These are phyloP conservation scores for Polyergus mexicanus DNA, from an alignment of 1,140 invertebrate species.

Conservation along the genomic window DNA sequence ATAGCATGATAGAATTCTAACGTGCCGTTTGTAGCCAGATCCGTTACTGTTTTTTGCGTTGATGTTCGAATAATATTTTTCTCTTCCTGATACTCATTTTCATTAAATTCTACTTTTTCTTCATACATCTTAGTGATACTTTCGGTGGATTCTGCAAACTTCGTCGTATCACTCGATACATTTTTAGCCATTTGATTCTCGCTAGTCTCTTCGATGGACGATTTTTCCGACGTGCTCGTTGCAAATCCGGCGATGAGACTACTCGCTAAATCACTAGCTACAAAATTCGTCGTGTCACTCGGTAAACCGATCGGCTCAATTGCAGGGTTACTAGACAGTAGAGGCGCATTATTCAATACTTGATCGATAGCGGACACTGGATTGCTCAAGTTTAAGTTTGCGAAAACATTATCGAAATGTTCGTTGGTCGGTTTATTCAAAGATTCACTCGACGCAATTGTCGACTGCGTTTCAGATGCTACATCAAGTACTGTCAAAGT, in stretches of 20 bases:
- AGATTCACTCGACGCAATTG: not conserved
- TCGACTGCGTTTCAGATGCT: not conserved
- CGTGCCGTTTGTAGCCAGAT: not conserved
- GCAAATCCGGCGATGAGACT: slow-evolving; percentile 81
- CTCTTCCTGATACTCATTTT: not conserved
- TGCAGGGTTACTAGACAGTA: slow-evolving; percentile 53
- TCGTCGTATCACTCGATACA: slow-evolving; percentile 70
- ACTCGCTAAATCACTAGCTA: slow-evolving; percentile 77
- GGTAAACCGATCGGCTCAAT: slow-evolving; percentile 74
- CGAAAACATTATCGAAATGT: not conserved
- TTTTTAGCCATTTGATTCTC: slow-evolving; percentile 58
- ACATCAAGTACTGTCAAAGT: not conserved
- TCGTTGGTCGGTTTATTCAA: not conserved
- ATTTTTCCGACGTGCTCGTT: slow-evolving; percentile 22
- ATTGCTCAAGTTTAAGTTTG: slow-evolving; percentile 60
- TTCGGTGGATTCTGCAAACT: not conserved
- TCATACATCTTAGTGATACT: not conserved
- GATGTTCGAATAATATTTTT: slow-evolving; percentile 1
- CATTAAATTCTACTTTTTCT: not conserved
- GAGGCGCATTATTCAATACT: slow-evolving; percentile 73
- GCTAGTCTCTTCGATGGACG: not conserved
- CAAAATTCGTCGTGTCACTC: slow-evolving; percentile 57
- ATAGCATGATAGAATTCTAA: not conserved
- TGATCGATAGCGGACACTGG: slow-evolving; percentile 77
- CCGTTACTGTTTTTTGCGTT: not conserved